Conservation (phyloP, 2,113 vertebrate species). For the Aegypius monachus region DNA sequence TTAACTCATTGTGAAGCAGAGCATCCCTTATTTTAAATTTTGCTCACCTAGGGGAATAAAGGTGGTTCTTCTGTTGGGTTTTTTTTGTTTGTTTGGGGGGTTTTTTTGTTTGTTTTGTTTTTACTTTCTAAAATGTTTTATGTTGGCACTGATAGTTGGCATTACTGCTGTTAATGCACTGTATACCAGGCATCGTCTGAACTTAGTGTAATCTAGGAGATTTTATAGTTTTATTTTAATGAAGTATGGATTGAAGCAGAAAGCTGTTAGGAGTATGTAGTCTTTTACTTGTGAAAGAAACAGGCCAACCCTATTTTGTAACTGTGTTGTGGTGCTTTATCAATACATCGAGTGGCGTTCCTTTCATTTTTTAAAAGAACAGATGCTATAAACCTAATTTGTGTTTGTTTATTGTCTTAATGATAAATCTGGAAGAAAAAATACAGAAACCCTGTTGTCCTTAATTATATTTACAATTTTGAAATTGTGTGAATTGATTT, state of each 20-base stretch:
- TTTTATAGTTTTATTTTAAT: constrained; percentile 84
- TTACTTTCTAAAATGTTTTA: constrained; percentile 74
- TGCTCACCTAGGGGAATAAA: constrained; percentile 74
- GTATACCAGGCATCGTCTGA: constrained; percentile 76
- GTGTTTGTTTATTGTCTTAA: constrained; percentile 85
- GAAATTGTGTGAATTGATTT: constrained; percentile 87
- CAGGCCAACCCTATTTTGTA: constrained; percentile 74
- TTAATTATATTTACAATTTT: constrained; percentile 86
- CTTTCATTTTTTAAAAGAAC: constrained; percentile 70
- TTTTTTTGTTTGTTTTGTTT: constrained; percentile 65
- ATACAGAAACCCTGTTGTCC: constrained; percentile 68
- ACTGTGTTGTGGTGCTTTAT: constrained; percentile 82
- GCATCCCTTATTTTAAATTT: constrained; percentile 67
- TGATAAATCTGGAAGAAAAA: constrained; percentile 73
- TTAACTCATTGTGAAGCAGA: constrained; percentile 65
- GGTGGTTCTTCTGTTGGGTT: constrained; percentile 40
- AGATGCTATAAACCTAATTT: constrained; percentile 74
- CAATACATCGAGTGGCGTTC: constrained; percentile 73
- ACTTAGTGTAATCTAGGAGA: constrained; percentile 80
- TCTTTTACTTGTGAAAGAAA: constrained; percentile 66
- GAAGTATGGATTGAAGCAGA: constrained; percentile 68
- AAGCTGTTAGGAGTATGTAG: constrained; percentile 67
- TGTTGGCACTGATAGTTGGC: constrained; percentile 84
- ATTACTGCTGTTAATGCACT: constrained; percentile 83
- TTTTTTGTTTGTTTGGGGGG: constrained; percentile 63